Percentiles rank a stretch among this genome's conserved stretches.
Evolutionary conservation across 2,797 vertebrate species (phyloP).

Genomic region (Onychomys torridus): DNA sequence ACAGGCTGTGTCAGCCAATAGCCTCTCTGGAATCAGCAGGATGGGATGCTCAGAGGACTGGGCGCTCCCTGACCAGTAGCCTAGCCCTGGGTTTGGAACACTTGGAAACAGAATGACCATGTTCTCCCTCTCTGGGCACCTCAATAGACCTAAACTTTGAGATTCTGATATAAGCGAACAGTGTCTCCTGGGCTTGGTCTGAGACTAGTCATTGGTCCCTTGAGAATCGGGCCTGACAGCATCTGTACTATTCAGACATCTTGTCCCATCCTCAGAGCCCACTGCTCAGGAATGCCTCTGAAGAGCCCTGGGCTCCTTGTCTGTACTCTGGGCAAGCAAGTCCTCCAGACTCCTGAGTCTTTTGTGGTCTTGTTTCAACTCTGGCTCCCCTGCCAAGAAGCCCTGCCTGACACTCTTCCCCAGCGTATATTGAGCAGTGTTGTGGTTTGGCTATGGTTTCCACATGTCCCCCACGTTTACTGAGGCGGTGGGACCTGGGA

Average conservation of each 20-base stretch:
- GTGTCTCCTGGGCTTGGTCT: background rate
- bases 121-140: accelerated
- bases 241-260: background rate
- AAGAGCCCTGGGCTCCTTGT: background rate
- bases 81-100: background rate
- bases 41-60: background rate
- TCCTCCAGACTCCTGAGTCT: background rate
- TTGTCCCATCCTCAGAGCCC: background rate
- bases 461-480: background rate
- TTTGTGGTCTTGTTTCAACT: background rate
- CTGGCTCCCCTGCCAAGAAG: background rate
- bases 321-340: background rate
- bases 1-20: background rate
- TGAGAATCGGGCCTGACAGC: background rate
- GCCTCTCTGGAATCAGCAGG: background rate
- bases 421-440: background rate
- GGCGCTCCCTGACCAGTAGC: background rate
- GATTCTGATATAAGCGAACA: background rate
- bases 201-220: background rate
- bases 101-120: background rate
- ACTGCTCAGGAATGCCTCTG: background rate
- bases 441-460: background rate
- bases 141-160: background rate
- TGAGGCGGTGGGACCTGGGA: background rate
- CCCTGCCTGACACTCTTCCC: too few species aligned